Conservation (phyloP, 2,888 invertebrate genomes). For the Osedax frankpressi region DNA sequence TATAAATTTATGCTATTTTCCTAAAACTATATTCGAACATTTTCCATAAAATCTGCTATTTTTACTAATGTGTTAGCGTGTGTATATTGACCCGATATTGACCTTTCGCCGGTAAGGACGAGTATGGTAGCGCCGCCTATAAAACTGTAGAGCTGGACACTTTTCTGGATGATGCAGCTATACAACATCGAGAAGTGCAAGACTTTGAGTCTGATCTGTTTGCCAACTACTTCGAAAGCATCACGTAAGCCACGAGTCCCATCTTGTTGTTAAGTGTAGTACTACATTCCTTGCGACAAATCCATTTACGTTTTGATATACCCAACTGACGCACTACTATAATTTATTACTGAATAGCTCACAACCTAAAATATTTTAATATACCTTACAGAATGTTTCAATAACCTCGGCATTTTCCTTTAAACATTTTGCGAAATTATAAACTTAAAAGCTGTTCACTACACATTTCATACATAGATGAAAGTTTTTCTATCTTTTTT, state of each 20-base stretch:
- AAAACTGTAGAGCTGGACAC: conserved; percentile 46
- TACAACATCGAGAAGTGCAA: conserved; percentile 44
- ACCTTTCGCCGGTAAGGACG: conserved; percentile 29
- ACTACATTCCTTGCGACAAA: conserved; percentile 45
- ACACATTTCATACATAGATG: no score
- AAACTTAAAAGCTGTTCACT: no score
- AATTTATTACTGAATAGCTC: no score
- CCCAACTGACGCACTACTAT: no score
- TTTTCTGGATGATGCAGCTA: conserved; percentile 38
- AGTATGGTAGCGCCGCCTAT: conserved; percentile 46
- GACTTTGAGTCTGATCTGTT: conserved; percentile 40
- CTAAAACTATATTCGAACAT: background rate
- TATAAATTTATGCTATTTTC: no score
- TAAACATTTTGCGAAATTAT: no score
- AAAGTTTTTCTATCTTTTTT: no score
- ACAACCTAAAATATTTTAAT: no score
- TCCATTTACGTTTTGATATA: no score
- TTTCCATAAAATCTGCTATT: background rate
- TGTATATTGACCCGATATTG: background rate
- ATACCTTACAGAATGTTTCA: no score
- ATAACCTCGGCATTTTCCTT: no score
- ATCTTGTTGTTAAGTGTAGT: conserved; percentile 34
- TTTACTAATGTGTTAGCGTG: background rate
- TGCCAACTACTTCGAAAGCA: conserved; percentile 35
- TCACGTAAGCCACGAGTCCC: conserved; percentile 19